A percentile compares a stretch with the other conserved stretches of the same genome.
Evolutionary conservation across 2,888 invertebrate genomes (phyloP).

Genomic region (Thumatha senex): DNA sequence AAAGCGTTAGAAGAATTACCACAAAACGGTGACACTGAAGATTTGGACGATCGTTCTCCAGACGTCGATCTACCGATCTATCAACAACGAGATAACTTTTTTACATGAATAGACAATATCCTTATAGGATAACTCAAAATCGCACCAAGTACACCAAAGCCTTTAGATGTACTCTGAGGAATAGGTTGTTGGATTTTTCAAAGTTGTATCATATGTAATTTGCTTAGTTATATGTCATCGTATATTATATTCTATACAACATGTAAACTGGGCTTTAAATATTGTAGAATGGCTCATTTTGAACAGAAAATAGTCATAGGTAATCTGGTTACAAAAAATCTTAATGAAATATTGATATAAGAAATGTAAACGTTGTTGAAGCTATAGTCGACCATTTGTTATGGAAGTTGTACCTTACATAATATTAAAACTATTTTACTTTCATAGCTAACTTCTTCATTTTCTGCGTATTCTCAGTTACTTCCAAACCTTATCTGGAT

Average conservation of each 20-base stretch:
- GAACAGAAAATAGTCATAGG: conserved; percentile 26
- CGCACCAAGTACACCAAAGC: background rate
- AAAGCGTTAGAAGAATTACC: conserved; percentile 91
- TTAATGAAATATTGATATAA: no score
- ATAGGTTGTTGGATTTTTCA: background rate
- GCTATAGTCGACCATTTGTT: background rate
- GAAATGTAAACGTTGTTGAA: no score
- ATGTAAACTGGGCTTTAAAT: conserved; percentile 49
- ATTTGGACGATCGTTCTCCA: conserved; percentile 89
- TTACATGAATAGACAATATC: conserved; percentile 68
- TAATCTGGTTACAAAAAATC: conserved; percentile 6
- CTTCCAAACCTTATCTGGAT: no score
- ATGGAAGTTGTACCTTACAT: background rate
- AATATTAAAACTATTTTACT: background rate
- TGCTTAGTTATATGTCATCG: conserved; percentile 4
- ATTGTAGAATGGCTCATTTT: conserved; percentile 42
- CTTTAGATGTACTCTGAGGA: background rate
- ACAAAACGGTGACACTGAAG: conserved; percentile 80
- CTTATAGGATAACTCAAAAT: background rate
- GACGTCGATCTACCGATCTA: conserved; percentile 91
- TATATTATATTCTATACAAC: conserved; percentile 9
- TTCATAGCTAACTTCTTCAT: background rate
- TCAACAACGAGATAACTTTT: conserved; percentile 94
- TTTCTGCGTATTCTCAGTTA: no score
- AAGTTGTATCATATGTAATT: background rate